phyloP scores from a whole-genome alignment of 1,140 invertebrate genomes.

The Archegozetes longisetosus region DNA sequence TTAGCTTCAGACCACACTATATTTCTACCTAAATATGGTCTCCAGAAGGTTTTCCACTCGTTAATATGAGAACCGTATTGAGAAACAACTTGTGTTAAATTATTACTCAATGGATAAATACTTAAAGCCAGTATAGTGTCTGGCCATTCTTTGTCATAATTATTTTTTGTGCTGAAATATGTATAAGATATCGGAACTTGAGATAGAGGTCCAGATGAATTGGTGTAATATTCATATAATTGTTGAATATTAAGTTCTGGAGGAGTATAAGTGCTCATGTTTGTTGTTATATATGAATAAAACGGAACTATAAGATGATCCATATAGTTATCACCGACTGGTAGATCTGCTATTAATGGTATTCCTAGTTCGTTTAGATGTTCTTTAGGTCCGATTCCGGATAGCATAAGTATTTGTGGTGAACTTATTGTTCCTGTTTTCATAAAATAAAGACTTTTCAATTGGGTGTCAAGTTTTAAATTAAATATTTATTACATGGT shows the following conservation, averaged over 20 bases:
- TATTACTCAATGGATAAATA: conserved; percentile 43
- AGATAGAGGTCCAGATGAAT: not conserved
- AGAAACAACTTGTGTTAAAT: conserved; percentile 31
- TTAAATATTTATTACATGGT: no score
- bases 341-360: conserved; percentile 24
- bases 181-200: not conserved
- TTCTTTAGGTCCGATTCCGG: conserved; percentile 41
- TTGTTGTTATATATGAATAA: conserved; percentile 10
- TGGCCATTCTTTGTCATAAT: not conserved
- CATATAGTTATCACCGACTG: conserved; percentile 32
- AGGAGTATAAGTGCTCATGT: not conserved
- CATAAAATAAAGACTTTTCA: no score
- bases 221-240: not conserved
- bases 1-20: conserved; percentile 46
- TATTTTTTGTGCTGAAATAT: not conserved
- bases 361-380: conserved; percentile 13
- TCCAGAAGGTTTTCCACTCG: conserved; percentile 13
- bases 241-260: not conserved
- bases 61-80: conserved; percentile 50
- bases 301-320: conserved; percentile 43
- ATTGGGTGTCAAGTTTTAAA: no score
- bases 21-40: not conserved
- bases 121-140: not conserved
- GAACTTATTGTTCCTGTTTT: conserved; percentile 73
- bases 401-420: conserved; percentile 75